Conservation (phyloP, 1,140 invertebrate genomes). For the Tenebrio molitor region DNA sequence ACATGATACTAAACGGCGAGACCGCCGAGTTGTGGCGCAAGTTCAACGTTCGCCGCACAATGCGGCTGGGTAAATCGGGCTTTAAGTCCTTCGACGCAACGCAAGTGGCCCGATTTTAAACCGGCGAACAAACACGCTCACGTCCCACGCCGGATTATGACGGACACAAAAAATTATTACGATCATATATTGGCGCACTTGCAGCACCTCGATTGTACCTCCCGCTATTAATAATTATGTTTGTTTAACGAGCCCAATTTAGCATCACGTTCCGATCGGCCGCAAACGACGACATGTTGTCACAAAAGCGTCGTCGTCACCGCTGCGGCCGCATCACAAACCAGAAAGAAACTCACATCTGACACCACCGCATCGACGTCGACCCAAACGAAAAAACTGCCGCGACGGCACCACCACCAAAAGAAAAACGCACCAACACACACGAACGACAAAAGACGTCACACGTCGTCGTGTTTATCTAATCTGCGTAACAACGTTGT, state of each 20-base stretch:
- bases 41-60: conserved; percentile 56
- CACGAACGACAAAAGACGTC: no score
- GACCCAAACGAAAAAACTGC: no score
- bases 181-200: conserved; percentile 34
- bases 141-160: conserved; percentile 42
- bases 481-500: conserved; percentile 15
- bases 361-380: no score
- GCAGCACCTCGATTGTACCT: conserved; percentile 43
- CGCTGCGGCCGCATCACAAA: not conserved
- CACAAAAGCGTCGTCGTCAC: no score
- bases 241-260: conserved; percentile 44
- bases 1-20: conserved; percentile 40
- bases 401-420: not conserved
- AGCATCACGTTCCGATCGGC: conserved; percentile 31
- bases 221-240: conserved; percentile 45
- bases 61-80: conserved; percentile 54
- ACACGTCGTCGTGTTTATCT: conserved; percentile 5
- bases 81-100: conserved; percentile 54
- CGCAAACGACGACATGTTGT: no score
- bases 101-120: conserved; percentile 55
- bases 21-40: conserved; percentile 48
- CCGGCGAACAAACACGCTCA: conserved; percentile 38
- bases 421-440: not conserved
- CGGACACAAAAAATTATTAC: conserved; percentile 41
- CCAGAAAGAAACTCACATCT: not conserved